These are phyloP conservation scores for Vombatus ursinus DNA, from an alignment of 2,113 vertebrate species.

Conservation along the genomic window DNA sequence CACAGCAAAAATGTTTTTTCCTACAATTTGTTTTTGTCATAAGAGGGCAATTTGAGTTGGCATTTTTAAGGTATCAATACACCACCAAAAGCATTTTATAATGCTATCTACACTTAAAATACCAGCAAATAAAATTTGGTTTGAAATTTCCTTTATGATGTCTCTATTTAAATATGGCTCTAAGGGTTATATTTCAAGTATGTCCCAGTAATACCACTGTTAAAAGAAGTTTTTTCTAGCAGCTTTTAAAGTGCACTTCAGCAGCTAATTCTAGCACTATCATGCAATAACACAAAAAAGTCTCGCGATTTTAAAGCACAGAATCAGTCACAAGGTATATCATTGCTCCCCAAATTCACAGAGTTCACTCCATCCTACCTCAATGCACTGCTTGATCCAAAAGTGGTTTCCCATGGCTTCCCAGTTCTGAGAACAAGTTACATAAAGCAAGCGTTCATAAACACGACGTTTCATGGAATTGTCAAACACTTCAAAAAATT, in stretches of 20 bases:
- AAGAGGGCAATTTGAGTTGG: background rate
- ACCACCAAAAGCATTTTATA: background rate
- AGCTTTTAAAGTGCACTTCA: background rate
- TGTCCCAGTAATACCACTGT: background rate
- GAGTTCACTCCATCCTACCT: conserved; percentile 84
- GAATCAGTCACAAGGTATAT: background rate
- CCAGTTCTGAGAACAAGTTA: conserved; percentile 99
- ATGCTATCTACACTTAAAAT: background rate
- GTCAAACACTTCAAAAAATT: conserved; percentile 98
- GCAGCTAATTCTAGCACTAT: background rate
- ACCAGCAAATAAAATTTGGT: background rate
- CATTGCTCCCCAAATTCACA: no score
- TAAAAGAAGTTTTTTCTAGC: background rate
- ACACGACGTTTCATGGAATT: conserved; percentile 96
- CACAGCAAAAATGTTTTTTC: background rate
- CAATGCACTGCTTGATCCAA: conserved; percentile 99
- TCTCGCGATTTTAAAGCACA: background rate
- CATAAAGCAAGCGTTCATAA: conserved; percentile 95
- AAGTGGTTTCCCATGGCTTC: conserved; percentile 99
- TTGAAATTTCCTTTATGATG: background rate
- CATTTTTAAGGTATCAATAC: background rate
- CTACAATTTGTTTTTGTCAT: background rate
- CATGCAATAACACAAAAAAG: background rate
- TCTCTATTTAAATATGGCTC: background rate
- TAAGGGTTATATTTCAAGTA: background rate